Percentiles rank a stretch among this genome's conserved stretches.
These are phyloP conservation scores for Spodoptera exigua DNA, from an alignment of 2,888 invertebrate genomes.

Conservation along the genomic window DNA sequence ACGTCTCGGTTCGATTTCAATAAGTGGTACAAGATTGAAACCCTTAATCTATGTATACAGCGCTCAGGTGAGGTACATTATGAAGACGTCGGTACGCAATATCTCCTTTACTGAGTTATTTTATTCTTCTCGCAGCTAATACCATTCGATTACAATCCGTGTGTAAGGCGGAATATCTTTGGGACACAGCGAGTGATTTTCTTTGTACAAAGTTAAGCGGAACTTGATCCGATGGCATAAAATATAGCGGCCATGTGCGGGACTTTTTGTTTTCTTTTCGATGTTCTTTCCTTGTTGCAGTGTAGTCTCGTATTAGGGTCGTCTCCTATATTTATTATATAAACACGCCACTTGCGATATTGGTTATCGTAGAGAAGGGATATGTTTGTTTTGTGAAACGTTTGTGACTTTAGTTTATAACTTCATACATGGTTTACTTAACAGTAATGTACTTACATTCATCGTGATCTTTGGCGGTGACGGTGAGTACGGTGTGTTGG, in stretches of 20 bases:
- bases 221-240: constrained; percentile 60
- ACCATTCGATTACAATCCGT: constrained; percentile 59
- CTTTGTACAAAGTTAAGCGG: constrained; percentile 59
- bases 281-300: constrained; percentile 48
- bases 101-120: constrained; percentile 52
- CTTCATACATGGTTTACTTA: constrained; percentile 4
- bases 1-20: constrained; percentile 58
- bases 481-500: constrained; percentile 98
- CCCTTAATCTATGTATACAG: constrained; percentile 58
- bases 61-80: constrained; percentile 53
- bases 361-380: constrained; percentile 12
- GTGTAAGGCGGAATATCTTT: constrained; percentile 53
- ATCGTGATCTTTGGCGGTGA: constrained; percentile 99
- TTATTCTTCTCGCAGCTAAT: constrained; percentile 58
- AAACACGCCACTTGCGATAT: constrained; percentile 38
- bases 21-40: constrained; percentile 59
- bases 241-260: constrained; percentile 58
- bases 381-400: constrained; percentile 29
- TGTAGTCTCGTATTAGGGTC: constrained; percentile 43
- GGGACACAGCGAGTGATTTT: constrained; percentile 56
- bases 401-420: constrained; percentile 27
- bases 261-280: constrained; percentile 61
- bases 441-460: constrained; percentile 94
- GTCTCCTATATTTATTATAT: constrained; percentile 41
- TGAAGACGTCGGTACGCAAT: constrained; percentile 50